Percentiles rank a stretch among this genome's conserved stretches.
phyloP scores from a whole-genome alignment of 2,797 vertebrate genomes.

The Champsocephalus esox region DNA sequence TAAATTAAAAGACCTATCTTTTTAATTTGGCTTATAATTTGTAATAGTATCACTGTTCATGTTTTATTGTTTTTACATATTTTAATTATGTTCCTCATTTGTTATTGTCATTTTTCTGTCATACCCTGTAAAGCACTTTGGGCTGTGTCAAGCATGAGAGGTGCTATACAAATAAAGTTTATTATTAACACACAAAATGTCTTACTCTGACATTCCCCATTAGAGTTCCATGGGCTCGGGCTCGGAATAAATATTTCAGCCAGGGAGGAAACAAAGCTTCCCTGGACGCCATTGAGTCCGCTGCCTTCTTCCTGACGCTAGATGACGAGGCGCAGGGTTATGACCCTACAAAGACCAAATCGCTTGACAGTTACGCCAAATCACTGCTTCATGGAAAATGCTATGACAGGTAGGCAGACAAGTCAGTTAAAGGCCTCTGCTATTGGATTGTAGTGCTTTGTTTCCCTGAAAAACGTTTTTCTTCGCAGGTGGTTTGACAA shows the following conservation, averaged over 20 bases:
- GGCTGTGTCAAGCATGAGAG: too few relatives aligned
- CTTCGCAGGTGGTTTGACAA: conserved; percentile 95
- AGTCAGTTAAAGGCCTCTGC: background rate
- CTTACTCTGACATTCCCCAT: conserved; percentile 9
- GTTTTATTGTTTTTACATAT: too few relatives aligned
- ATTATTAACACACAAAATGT: background rate
- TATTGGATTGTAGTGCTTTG: background rate
- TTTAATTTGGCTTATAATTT: too few relatives aligned
- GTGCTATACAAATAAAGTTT: too few relatives aligned
- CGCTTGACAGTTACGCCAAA: conserved; percentile 91
- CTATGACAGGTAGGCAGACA: conserved; percentile 86
- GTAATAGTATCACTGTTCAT: too few relatives aligned
- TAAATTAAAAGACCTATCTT: too few relatives aligned
- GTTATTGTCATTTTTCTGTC: too few relatives aligned
- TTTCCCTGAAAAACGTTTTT: conserved; percentile 3
- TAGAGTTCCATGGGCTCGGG: conserved; percentile 92
- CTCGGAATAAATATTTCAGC: conserved; percentile 88
- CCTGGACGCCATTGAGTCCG: conserved; percentile 90
- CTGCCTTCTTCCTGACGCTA: conserved; percentile 91
- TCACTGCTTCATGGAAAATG: conserved; percentile 95
- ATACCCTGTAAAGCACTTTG: too few relatives aligned
- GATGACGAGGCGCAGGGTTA: conserved; percentile 90
- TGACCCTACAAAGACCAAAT: conserved; percentile 68
- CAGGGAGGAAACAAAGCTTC: conserved; percentile 87
- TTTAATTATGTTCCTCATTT: too few relatives aligned